Percentiles rank a stretch among this genome's conserved stretches.
Evolutionary conservation across 2,888 invertebrate genomes (phyloP).

Genomic region (Candidula unifasciata): DNA sequence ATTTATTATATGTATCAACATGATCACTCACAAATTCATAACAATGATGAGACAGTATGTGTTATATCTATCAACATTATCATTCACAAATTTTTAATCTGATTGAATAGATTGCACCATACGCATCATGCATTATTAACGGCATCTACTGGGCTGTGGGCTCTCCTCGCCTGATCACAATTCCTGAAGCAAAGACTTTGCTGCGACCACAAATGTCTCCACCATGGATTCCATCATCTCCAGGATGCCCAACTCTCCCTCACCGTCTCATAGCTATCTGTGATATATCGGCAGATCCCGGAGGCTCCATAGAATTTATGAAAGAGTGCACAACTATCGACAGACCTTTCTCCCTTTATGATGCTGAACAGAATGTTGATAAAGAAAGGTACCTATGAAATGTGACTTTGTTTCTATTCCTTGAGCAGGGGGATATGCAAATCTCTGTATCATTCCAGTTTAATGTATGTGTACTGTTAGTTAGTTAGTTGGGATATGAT

Average conservation of each 20-base stretch:
- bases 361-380: slow-evolving; percentile 97
- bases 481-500: too few relatives aligned
- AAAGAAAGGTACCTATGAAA: slow-evolving; percentile 85
- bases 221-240: slow-evolving; percentile 87
- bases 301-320: slow-evolving; percentile 99
- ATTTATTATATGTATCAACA: too few relatives aligned
- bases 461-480: too few relatives aligned
- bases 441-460: too few relatives aligned
- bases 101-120: slow-evolving; percentile 90
- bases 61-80: background rate
- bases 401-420: too few relatives aligned
- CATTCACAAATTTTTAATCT: background rate
- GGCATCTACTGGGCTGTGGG: slow-evolving; percentile 99
- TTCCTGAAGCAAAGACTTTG: slow-evolving; percentile 97
- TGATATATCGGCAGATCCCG: slow-evolving; percentile 99
- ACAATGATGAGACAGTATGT: background rate
- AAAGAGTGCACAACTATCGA: slow-evolving; percentile 99
- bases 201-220: slow-evolving; percentile 90
- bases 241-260: slow-evolving; percentile 76
- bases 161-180: slow-evolving; percentile 95
- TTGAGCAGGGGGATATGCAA: too few relatives aligned
- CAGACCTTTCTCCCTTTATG: slow-evolving; percentile 98
- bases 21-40: too few relatives aligned
- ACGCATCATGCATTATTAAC: slow-evolving; percentile 96
- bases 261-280: slow-evolving; percentile 90